These are phyloP conservation scores for Nycticorax nycticorax DNA, from an alignment of 2,113 vertebrate genomes.

Conservation along the genomic window DNA sequence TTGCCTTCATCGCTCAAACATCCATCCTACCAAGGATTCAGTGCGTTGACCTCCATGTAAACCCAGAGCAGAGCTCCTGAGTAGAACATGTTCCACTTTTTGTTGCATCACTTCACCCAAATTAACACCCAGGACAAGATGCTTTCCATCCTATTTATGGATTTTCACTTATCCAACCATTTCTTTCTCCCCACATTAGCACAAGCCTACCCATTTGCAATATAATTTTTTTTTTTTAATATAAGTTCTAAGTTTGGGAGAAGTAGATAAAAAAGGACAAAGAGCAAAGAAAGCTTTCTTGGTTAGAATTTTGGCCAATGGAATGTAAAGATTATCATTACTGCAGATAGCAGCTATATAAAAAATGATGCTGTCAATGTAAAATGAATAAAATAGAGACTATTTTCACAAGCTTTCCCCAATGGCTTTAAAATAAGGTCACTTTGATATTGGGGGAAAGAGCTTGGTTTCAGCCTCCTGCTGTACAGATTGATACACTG, in stretches of 20 bases:
- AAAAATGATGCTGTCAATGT: neutral
- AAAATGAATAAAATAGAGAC: slow-evolving; percentile 9
- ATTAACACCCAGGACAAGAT: neutral
- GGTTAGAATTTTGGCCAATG: neutral
- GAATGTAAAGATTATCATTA: neutral
- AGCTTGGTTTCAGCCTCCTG: neutral
- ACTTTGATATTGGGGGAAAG: neutral
- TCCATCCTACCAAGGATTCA: neutral
- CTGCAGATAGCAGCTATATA: neutral
- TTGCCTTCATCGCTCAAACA: neutral
- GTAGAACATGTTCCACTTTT: neutral
- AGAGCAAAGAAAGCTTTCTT: neutral
- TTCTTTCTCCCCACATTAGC: neutral
- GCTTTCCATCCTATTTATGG: neutral
- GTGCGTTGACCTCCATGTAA: neutral
- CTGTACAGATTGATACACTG: neutral
- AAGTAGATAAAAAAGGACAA: neutral
- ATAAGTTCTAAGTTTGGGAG: neutral
- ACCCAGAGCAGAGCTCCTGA: neutral
- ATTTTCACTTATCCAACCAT: neutral
- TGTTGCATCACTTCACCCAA: neutral
- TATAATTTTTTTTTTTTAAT: neutral
- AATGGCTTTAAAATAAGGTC: neutral
- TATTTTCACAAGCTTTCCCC: neutral
- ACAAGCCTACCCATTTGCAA: neutral